Evolutionary conservation across 2,113 vertebrate genomes (phyloP), one percentile per base, ranked within the genome.

Genomic region (Scalopus aquaticus): DNA sequence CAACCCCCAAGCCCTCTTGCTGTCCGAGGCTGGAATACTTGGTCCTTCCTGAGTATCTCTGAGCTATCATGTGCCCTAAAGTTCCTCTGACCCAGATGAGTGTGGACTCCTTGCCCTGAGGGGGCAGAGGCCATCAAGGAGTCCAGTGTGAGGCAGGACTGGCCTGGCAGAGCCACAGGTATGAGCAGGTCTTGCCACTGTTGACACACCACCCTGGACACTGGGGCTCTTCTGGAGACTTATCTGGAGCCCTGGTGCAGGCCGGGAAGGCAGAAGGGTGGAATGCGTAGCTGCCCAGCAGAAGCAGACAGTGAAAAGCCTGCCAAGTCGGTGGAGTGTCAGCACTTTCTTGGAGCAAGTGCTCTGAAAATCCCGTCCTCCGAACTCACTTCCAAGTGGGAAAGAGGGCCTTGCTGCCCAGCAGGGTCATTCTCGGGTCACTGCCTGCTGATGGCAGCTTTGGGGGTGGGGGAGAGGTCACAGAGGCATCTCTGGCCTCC

Each of bases 311-410:
- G 73, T 32, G 30, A 65, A 60, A 58, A 65, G 81, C 26, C 76
- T 1, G 65, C 79, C 58, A 9, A 1, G 72, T 2, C 35, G 85
- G 56, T 92, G 37, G 74, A 51, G 60, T 0, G 32, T 95, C 94
- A 95, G 95, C 84, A 90, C 80, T 67, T 93, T 96, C 95, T 90
- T 28, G 39, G 39, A 80, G 44, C 58, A 85, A 91, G 70, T 26
- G 80, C 62, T 35, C 60, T 39, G 92, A 65, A 90, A 84, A 87
- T 74, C 62, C 54, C 2, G 3, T 49, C 49, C 72, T 88, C 67
- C 0, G 8, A 86, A 62, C 89, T 91, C 49, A 83, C 35, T 84
- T 95, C 89, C 70, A 87, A 88, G 87, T 79, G 58, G 90, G 91
- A 91, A 79, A 0, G 19, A 92, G 79, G 78, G 82, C 85, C 64